Conservation (phyloP, 2,888 invertebrate species). For the Leptopilina myrica region DNA sequence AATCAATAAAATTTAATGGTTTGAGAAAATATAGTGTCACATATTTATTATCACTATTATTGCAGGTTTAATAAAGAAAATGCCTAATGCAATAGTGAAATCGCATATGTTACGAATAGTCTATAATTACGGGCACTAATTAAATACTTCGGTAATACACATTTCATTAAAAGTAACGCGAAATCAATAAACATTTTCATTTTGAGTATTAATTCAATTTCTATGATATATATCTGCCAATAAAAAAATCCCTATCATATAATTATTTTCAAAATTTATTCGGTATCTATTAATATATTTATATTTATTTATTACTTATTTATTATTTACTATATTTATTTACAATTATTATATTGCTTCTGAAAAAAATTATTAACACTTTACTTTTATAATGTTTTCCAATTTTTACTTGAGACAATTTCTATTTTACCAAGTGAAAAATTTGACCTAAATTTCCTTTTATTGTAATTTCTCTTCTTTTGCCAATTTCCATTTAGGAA, state of each 20-base stretch:
- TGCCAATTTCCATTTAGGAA: too few species aligned
- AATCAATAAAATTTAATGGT: neutral
- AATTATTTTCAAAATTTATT: too few species aligned
- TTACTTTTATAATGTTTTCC: too few species aligned
- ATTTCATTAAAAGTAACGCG: constrained; percentile 10
- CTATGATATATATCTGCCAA: neutral
- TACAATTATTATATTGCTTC: too few species aligned
- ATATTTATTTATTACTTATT: too few species aligned
- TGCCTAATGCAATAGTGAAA: constrained; percentile 3
- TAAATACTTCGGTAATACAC: neutral
- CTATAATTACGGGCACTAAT: constrained; percentile 14
- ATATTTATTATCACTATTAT: neutral
- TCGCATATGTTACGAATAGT: constrained; percentile 35
- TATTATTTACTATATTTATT: too few species aligned
- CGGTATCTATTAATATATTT: too few species aligned
- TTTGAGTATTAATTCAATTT: constrained; percentile 15
- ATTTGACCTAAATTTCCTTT: too few species aligned
- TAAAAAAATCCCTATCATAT: neutral
- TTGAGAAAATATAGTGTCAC: neutral
- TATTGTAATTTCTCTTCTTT: too few species aligned
- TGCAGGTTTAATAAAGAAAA: neutral
- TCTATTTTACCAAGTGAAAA: too few species aligned
- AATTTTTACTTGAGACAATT: too few species aligned
- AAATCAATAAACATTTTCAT: neutral
- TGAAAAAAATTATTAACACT: too few species aligned